Evolutionary conservation across 2,888 invertebrate species (phyloP).

Genomic region (Spialia ferax): DNA sequence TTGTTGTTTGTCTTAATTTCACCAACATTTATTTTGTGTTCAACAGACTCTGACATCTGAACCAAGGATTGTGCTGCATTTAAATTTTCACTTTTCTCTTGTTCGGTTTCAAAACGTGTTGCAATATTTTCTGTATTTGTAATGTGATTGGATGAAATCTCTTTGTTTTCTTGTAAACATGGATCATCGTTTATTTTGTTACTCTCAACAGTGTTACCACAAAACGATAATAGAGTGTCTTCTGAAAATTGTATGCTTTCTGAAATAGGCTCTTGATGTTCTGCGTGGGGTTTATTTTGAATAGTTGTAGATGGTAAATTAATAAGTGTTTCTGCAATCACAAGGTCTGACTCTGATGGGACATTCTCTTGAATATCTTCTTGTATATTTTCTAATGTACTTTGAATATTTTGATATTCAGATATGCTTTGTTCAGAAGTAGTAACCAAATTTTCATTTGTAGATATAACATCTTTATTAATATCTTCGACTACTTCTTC

Average conservation of each 20-base stretch:
- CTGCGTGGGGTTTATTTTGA: constrained; percentile 56
- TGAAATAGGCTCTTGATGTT: constrained; percentile 6
- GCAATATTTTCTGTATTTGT: constrained; percentile 58
- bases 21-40: constrained; percentile 67
- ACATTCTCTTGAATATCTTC: constrained; percentile 52
- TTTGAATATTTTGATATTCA: constrained; percentile 13
- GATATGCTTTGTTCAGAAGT: constrained; percentile 2
- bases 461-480: constrained; percentile 7
- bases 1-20: constrained; percentile 52
- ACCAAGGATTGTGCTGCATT: constrained; percentile 82
- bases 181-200: constrained; percentile 11
- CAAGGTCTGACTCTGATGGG: constrained; percentile 80
- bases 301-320: constrained; percentile 77
- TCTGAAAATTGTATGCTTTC: constrained; percentile 6
- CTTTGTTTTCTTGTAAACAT: constrained; percentile 10
- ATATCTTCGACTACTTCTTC: constrained; percentile 16
- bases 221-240: constrained; percentile 10
- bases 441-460: constrained; percentile 9
- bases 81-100: constrained; percentile 80
- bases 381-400: constrained; percentile 21
- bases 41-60: constrained; percentile 80
- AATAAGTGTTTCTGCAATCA: constrained; percentile 81
- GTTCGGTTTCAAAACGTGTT: constrained; percentile 74
- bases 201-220: constrained; percentile 8
- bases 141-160: constrained; percentile 26